phyloP scores from a whole-genome alignment of 2,113 vertebrate species.

The Acinonyx jubatus region DNA sequence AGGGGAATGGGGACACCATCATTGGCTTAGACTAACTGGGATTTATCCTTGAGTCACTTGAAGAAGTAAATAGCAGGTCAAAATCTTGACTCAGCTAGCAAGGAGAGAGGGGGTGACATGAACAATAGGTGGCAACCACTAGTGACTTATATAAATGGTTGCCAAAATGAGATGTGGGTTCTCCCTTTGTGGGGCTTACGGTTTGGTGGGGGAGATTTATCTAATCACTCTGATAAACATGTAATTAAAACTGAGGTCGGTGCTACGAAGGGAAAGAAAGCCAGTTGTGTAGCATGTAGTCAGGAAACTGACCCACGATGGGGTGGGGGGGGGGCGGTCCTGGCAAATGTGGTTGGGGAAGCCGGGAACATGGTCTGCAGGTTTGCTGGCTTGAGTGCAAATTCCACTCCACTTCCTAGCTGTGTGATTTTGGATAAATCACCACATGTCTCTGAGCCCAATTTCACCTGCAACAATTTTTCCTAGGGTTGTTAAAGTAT shows the following conservation, averaged over 20 bases:
- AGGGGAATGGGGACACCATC: not conserved
- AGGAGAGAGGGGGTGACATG: not conserved
- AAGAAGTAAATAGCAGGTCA: not conserved
- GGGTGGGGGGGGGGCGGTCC: no score
- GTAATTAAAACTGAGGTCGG: not conserved
- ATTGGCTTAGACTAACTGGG: not conserved
- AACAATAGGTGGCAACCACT: accelerated
- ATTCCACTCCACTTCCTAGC: not conserved
- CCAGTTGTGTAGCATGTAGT: not conserved
- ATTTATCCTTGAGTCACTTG: not conserved
- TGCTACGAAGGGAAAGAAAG: not conserved
- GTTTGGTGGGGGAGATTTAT: not conserved
- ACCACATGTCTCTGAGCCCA: not conserved
- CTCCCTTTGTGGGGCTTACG: not conserved
- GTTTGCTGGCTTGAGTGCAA: not conserved
- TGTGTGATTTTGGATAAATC: not conserved
- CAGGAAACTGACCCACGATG: not conserved
- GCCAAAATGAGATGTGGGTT: not conserved
- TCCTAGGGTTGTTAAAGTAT: not conserved
- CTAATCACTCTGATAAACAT: not conserved
- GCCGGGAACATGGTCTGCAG: not conserved
- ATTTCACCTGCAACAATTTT: not conserved
- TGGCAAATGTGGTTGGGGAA: not conserved
- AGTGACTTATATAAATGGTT: not conserved
- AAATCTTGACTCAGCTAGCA: not conserved